A percentile compares a stretch with the other conserved stretches of the same genome.
These are phyloP conservation scores for Nothoprocta pentlandii DNA, from an alignment of 2,113 vertebrate species.

Conservation along the genomic window DNA sequence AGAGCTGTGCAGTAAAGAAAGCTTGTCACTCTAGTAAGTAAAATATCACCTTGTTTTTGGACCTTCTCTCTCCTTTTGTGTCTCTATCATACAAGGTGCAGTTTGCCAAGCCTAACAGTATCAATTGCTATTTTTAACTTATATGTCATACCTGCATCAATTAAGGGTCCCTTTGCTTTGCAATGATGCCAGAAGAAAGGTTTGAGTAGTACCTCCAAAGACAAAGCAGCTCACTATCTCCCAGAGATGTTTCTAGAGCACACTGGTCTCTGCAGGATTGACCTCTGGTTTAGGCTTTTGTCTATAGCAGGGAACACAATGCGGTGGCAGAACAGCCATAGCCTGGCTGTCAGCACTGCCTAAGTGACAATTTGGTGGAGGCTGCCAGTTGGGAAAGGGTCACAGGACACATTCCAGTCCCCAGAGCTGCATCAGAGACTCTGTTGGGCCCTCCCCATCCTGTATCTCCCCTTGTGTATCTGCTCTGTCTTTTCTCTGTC, in stretches of 20 bases:
- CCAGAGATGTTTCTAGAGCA: neutral
- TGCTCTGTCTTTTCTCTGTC: neutral
- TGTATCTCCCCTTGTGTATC: neutral
- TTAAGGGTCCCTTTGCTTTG: neutral
- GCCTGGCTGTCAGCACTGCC: fast-evolving
- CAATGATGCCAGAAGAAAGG: neutral
- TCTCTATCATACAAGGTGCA: neutral
- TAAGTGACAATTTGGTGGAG: neutral
- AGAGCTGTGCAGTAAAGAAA: neutral
- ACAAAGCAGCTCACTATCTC: neutral
- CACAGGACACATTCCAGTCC: neutral
- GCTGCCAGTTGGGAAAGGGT: neutral
- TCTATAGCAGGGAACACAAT: neutral
- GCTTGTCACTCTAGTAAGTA: neutral
- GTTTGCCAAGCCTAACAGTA: neutral
- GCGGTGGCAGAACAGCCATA: neutral
- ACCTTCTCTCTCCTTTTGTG: neutral
- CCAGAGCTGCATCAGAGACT: neutral
- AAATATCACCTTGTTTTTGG: neutral
- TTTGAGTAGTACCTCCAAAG: neutral
- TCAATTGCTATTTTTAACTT: neutral
- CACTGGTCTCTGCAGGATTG: neutral
- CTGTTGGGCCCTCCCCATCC: neutral
- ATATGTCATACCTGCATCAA: neutral
- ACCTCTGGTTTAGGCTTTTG: neutral